Percentiles rank a stretch among this genome's conserved stretches.
These are phyloP conservation scores for Maniola jurtina DNA, from an alignment of 1,140 invertebrate genomes.

Conservation along the genomic window DNA sequence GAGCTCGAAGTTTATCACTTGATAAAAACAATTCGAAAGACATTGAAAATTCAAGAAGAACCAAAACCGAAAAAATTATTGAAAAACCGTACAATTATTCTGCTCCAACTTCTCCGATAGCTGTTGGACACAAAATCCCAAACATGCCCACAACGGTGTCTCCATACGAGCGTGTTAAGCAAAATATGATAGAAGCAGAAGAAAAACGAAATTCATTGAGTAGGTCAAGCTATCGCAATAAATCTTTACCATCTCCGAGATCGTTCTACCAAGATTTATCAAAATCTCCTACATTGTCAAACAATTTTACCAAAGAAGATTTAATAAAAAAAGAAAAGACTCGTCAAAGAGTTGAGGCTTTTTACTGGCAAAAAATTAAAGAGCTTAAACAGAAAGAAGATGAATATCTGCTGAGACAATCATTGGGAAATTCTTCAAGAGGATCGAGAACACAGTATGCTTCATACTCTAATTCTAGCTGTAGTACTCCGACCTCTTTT, in stretches of 20 bases:
- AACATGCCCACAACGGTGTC: constrained; percentile 66
- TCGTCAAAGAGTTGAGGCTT: constrained; percentile 79
- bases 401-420: constrained; percentile 68
- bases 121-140: constrained; percentile 57
- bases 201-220: constrained; percentile 61
- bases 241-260: constrained; percentile 42
- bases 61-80: constrained; percentile 26
- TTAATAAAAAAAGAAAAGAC: constrained; percentile 63
- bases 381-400: constrained; percentile 80
- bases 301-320: constrained; percentile 37
- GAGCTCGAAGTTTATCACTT: constrained; percentile 67
- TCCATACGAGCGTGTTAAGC: constrained; percentile 64
- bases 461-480: constrained; percentile 43
- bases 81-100: constrained; percentile 70
- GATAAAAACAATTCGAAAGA: constrained; percentile 42
- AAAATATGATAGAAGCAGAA: constrained; percentile 62
- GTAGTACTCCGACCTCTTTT: constrained; percentile 54
- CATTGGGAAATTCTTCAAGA: constrained; percentile 42
- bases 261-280: constrained; percentile 5
- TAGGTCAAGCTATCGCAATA: constrained; percentile 44
- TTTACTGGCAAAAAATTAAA: constrained; percentile 81
- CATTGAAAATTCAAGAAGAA: constrained; percentile 16
- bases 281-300: constrained; percentile 17
- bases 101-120: constrained; percentile 65
- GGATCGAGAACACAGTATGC: constrained; percentile 30